Percentiles rank a stretch among this genome's conserved stretches.
phyloP scores from a whole-genome alignment of 2,888 invertebrate species.

The Blomia tropicalis region DNA sequence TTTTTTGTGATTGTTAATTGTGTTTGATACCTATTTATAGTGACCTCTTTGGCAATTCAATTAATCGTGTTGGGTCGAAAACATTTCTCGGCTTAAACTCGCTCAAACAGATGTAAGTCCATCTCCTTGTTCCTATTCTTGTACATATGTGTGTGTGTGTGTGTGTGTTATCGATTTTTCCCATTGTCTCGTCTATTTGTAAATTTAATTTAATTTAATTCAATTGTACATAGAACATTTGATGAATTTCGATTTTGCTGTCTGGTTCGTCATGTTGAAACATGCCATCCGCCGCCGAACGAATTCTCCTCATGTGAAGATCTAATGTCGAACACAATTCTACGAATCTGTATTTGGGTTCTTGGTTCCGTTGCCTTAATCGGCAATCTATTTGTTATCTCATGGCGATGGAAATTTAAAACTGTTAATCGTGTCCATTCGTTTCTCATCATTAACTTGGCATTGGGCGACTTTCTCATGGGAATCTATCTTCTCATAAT shows the following conservation, averaged over 20 bases:
- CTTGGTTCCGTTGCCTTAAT: slow-evolving; percentile 35
- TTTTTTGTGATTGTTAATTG: too few relatives aligned
- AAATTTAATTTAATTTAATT: neutral
- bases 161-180: too few relatives aligned
- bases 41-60: slow-evolving; percentile 14
- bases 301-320: slow-evolving; percentile 38
- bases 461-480: slow-evolving; percentile 37
- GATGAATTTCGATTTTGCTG: slow-evolving; percentile 39
- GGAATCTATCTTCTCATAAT: slow-evolving; percentile 36
- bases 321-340: slow-evolving; percentile 37
- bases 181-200: too few relatives aligned
- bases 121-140: neutral
- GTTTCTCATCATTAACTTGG: slow-evolving; percentile 37
- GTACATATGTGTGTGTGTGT: too few relatives aligned
- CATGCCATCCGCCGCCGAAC: slow-evolving; percentile 35
- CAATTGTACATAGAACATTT: slow-evolving; percentile 32
- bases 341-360: slow-evolving; percentile 37
- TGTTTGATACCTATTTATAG: slow-evolving; percentile 7
- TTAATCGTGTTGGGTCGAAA: slow-evolving; percentile 17
- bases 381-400: slow-evolving; percentile 37
- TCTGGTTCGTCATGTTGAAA: slow-evolving; percentile 33
- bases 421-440: slow-evolving; percentile 37
- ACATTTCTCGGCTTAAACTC: slow-evolving; percentile 21
- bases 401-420: slow-evolving; percentile 36
- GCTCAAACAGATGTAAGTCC: slow-evolving; percentile 18